Evolutionary conservation across 2,888 invertebrate species (phyloP), one percentile per base, ranked within the genome.

Genomic region (Bhutanitis thaidina): DNA sequence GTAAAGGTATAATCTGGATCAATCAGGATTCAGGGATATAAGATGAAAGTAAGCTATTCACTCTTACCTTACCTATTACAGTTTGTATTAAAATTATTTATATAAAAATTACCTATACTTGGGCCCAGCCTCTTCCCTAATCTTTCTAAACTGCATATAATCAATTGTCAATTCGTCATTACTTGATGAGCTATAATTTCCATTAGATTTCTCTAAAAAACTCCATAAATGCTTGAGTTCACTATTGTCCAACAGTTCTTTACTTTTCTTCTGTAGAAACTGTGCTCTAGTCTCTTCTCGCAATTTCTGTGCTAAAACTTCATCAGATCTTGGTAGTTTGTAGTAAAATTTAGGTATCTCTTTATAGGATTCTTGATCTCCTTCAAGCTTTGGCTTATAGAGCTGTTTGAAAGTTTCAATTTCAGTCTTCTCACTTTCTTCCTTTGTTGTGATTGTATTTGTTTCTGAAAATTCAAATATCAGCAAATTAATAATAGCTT

Each of bases 251-350:
- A 98, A 79, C 27, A 98, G 82, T 66, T 96, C 94, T 65, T 94
- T 92, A 55, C 96, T 96, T 68, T 95, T 93, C 71, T 95, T 93
- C 79, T 97, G 96, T 40, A 98, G 80, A 73, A 97, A 96, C 55
- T 96, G 92, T 1, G 97, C 96, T 66, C 97, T 91, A 0, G 97
- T 95, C 77, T 97, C 97, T 79, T 97, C 97, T 49, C 97, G 90
- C 36, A 97, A 79, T 77, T 96, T 96, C 69, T 95, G 94, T 1
- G 94, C 91, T 3, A 97, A 69, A 5, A 93, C 90, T 66, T 97
- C 96, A 62, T 93, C 94, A 43, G 94, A 93, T 45, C 92, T 92
- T 0, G 97, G 97, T 1, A 96, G 80, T 86, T 93, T 93, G 66
- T 92, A 93, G 69, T 93, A 95, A 75, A 95, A 95, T 71, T 93